Conservation (phyloP, 2,113 vertebrate species). For the Egretta garzetta region DNA sequence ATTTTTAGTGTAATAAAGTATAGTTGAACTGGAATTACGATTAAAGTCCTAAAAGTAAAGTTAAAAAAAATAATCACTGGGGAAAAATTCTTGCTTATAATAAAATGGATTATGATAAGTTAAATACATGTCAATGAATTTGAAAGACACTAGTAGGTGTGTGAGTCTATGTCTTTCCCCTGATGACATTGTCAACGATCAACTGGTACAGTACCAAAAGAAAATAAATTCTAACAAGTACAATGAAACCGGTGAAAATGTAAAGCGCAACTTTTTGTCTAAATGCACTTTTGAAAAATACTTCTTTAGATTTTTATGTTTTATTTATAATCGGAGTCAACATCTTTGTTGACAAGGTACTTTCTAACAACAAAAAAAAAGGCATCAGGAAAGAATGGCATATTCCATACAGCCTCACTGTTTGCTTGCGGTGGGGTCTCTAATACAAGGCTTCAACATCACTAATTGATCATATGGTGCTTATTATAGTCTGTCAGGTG, state of each 20-base stretch:
- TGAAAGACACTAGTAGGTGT: neutral
- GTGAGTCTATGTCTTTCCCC: neutral
- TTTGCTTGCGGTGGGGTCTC: neutral
- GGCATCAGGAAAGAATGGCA: neutral
- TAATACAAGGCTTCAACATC: neutral
- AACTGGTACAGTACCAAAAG: neutral
- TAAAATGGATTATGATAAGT: neutral
- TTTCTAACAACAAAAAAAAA: neutral
- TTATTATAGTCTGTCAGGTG: neutral
- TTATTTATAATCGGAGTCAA: neutral
- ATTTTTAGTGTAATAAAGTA: neutral
- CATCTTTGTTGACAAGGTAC: neutral
- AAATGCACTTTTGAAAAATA: neutral
- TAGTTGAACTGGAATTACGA: neutral
- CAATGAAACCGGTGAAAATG: neutral
- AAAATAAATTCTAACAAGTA: neutral
- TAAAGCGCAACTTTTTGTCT: neutral
- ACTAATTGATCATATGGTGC: neutral
- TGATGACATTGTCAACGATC: neutral
- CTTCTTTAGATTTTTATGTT: neutral
- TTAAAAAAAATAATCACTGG: neutral
- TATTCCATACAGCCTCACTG: neutral
- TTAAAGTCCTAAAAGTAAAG: neutral
- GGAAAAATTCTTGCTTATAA: neutral
- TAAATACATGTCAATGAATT: neutral